Evolutionary conservation across 2,888 invertebrate species (phyloP).

Genomic region (Caradrina kadenii): DNA sequence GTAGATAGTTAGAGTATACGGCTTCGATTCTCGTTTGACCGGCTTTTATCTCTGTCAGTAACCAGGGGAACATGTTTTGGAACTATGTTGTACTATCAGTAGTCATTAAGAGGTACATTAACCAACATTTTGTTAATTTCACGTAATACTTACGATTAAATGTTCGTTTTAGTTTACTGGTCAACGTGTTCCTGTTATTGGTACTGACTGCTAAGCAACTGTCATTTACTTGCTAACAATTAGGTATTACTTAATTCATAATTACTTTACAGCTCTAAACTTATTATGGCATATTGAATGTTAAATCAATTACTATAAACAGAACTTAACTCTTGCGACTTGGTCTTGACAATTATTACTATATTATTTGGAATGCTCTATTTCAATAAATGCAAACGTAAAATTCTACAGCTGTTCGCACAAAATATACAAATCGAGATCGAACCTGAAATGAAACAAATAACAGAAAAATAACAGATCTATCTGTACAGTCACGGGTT

Average conservation of each 20-base stretch:
- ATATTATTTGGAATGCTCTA: background rate
- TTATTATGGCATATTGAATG: background rate
- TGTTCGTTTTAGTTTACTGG: conserved; percentile 35
- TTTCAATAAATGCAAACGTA: background rate
- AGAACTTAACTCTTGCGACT: background rate
- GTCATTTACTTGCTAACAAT: conserved; percentile 1
- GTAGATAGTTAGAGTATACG: conserved; percentile 15
- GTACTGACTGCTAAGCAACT: background rate
- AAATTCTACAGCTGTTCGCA: background rate
- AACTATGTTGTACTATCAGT: conserved; percentile 52
- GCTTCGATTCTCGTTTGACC: conserved; percentile 44
- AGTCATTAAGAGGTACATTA: conserved; percentile 66
- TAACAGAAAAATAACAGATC: background rate
- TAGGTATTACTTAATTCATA: background rate
- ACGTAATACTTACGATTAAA: conserved; percentile 58
- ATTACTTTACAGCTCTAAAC: background rate
- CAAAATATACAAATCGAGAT: background rate
- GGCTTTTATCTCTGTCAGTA: conserved; percentile 52
- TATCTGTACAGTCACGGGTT: background rate
- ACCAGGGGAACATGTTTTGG: conserved; percentile 49
- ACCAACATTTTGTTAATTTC: conserved; percentile 69
- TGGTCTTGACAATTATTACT: conserved; percentile 7
- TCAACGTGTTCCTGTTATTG: conserved; percentile 24
- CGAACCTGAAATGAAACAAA: background rate
- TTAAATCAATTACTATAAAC: background rate